Base-by-base conservation (phyloP, 2,797 vertebrate genomes). In the Argya squamiceps region DNA sequence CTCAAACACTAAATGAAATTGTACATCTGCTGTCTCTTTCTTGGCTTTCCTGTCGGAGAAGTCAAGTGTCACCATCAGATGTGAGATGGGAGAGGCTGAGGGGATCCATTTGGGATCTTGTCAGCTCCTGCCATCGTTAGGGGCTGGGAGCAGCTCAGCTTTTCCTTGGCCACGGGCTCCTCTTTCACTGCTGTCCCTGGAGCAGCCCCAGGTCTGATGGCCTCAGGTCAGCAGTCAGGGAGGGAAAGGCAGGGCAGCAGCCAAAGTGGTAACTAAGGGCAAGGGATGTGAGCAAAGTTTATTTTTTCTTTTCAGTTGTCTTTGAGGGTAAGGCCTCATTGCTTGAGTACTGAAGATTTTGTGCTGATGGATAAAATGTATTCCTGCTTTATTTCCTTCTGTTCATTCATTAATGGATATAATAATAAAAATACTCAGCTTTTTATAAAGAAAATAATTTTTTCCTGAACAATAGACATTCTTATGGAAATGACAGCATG, bases 161-260 rank as follows among this genome's bases (percentile, higher is more conserved):
- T 36, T 49, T 19, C 4, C 56, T 19, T 63, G 73, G 22, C 56
- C 53, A 10, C 26, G 13, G 44, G 4, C 15, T 84, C 27, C 26
- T 19, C 46, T 24, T 49, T 6, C 46, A 0, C n/a, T 58, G 32
- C 41, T 49, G 30, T 23, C 23, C 11, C 0, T 0, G 32, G 19
- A 52, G 39, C 56, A 41, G 18, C 60, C 59, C 47, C 15, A 12
- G 9, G 12, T 12, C 34, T 8, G 10, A 1, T 4, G 30, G 29
- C 18, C 30, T 37, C 4, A 9, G 29, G 7, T 2, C 67, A 55
- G 29, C 29, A 49, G 1, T 0, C 0, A 0, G 49, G 34, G 36
- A 52, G 26, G 26, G n/a, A n/a, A n/a, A n/a, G n/a, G 18, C 17
- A 60, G 37, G 23, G 69, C 60, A 58, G 47, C 69, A 43, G 62